A percentile compares a stretch with the other conserved stretches of the same genome.
Conservation (phyloP, 2,888 invertebrate genomes). For the Microplitis deprimator region DNA sequence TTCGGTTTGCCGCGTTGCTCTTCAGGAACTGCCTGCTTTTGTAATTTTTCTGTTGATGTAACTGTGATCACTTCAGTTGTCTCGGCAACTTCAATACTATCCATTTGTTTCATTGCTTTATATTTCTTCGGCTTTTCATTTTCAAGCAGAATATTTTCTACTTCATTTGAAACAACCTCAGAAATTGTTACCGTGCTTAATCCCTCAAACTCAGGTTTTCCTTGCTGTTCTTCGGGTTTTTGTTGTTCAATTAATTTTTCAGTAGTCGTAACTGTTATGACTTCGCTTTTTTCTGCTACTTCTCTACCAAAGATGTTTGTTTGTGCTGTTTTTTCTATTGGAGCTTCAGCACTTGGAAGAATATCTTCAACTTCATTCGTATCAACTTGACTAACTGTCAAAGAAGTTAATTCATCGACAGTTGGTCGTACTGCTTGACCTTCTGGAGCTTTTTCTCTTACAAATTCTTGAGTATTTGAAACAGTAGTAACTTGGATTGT, state of each 20-base stretch:
- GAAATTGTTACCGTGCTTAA: constrained; percentile 58
- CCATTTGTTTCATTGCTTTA: constrained; percentile 57
- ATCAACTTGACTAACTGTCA: constrained; percentile 60
- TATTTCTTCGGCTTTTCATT: constrained; percentile 61
- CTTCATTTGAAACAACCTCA: constrained; percentile 61
- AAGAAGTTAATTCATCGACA: constrained; percentile 58
- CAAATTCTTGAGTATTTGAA: constrained; percentile 42
- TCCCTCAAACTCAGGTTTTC: constrained; percentile 58
- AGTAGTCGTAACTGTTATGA: constrained; percentile 55
- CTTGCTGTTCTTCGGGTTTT: constrained; percentile 55
- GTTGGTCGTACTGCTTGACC: constrained; percentile 55
- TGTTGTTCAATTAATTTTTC: constrained; percentile 52
- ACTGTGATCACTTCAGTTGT: constrained; percentile 54
- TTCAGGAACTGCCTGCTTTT: constrained; percentile 43
- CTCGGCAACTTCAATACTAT: constrained; percentile 55
- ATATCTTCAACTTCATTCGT: constrained; percentile 59
- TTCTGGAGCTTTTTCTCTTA: constrained; percentile 54
- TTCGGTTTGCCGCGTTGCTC: constrained; percentile 50
- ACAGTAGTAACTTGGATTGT: constrained; percentile 62
- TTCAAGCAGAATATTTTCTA: constrained; percentile 53
- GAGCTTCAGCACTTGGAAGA: constrained; percentile 54
- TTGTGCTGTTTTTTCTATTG: constrained; percentile 66
- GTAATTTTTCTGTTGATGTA: constrained; percentile 45
- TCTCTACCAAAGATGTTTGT: constrained; percentile 65
- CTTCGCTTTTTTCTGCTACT: constrained; percentile 64